These are phyloP conservation scores for Mongoloraphidia duomilia DNA, from an alignment of 2,888 invertebrate species.

Conservation along the genomic window DNA sequence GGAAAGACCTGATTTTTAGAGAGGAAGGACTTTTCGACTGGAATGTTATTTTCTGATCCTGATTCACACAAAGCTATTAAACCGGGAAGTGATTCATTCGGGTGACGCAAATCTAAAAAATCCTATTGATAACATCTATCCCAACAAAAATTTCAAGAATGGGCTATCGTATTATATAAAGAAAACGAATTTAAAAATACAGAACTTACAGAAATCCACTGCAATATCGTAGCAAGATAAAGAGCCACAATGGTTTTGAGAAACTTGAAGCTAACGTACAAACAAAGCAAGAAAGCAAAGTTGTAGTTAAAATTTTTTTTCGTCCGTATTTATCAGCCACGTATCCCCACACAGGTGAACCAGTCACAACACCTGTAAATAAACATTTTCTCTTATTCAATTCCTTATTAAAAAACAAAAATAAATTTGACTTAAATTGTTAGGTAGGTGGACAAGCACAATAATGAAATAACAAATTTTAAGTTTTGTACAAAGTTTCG, in stretches of 20 bases:
- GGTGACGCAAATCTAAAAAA: too few relatives aligned
- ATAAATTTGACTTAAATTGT: too few relatives aligned
- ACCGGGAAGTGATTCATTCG: neutral
- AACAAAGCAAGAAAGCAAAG: slow-evolving; percentile 32
- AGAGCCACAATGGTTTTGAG: slow-evolving; percentile 33
- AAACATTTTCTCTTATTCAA: too few relatives aligned
- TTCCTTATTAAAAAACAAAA: too few relatives aligned
- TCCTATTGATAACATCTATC: too few relatives aligned
- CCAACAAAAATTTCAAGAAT: too few relatives aligned
- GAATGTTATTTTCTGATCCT: neutral
- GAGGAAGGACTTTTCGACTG: neutral
- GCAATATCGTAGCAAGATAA: slow-evolving; percentile 34
- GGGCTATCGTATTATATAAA: too few relatives aligned
- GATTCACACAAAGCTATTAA: neutral
- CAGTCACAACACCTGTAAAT: slow-evolving; percentile 33
- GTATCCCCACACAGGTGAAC: slow-evolving; percentile 44
- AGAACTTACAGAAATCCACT: slow-evolving; percentile 36
- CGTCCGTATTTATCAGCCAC: slow-evolving; percentile 40
- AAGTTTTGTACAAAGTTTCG: too few relatives aligned
- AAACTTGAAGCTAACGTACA: slow-evolving; percentile 36
- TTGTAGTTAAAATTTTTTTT: slow-evolving; percentile 31
- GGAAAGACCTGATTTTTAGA: too few relatives aligned
- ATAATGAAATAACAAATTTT: too few relatives aligned
- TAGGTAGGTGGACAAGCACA: too few relatives aligned
- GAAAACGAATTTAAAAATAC: too few relatives aligned